Percentiles rank a stretch among this genome's conserved stretches.
Evolutionary conservation across 2,888 invertebrate genomes (phyloP).

Genomic region (Erebia aethiops): DNA sequence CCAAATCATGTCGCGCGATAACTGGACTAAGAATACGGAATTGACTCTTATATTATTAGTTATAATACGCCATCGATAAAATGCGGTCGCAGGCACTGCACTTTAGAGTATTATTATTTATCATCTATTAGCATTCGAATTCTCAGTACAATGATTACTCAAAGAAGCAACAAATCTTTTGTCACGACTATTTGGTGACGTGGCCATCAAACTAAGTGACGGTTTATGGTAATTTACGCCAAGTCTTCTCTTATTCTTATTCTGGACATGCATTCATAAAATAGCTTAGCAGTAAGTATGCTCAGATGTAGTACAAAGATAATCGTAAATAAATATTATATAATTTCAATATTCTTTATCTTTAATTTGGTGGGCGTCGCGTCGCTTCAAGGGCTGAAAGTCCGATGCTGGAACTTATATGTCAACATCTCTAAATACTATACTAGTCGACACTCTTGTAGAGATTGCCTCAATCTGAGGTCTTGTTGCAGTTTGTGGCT

Average conservation of each 20-base stretch:
- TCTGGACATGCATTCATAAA: constrained; percentile 17
- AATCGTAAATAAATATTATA: too few relatives aligned
- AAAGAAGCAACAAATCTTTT: constrained; percentile 10
- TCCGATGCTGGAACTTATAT: too few relatives aligned
- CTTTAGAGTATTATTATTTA: too few relatives aligned
- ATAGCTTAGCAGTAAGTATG: neutral
- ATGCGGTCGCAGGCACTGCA: too few relatives aligned
- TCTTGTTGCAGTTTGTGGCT: neutral
- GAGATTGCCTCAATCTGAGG: neutral
- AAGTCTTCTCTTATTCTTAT: constrained; percentile 22
- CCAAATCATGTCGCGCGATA: too few relatives aligned
- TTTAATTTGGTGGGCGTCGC: neutral
- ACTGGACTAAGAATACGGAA: too few relatives aligned
- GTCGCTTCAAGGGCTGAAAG: neutral
- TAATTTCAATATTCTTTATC: too few relatives aligned
- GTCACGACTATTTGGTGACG: constrained; percentile 27
- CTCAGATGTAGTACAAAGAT: neutral
- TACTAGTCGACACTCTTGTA: neutral
- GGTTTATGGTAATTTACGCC: constrained; percentile 22
- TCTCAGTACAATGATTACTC: constrained; percentile 7
- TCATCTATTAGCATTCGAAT: neutral
- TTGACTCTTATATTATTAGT: too few relatives aligned
- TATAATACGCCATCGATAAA: too few relatives aligned
- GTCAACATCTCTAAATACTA: too few relatives aligned
- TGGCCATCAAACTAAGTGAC: constrained; percentile 31